Evolutionary conservation across 2,113 vertebrate species (phyloP), one percentile per base, ranked within the genome.

Genomic region (Myotis brandtii): DNA sequence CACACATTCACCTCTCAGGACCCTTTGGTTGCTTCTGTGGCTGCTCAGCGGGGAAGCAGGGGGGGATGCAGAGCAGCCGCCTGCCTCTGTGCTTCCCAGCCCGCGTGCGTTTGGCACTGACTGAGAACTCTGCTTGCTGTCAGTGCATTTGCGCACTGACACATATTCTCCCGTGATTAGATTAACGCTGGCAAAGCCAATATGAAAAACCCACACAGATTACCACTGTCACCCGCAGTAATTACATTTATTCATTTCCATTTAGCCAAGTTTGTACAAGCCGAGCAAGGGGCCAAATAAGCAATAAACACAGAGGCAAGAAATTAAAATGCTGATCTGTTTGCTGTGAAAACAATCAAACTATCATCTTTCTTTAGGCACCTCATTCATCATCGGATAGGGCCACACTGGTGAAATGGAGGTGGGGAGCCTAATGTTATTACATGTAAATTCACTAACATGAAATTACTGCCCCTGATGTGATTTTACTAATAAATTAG

Each of bases 161-260:
- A 99, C 98, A 98, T 98, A 99, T 98, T 99, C 98, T 98, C 97
- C 94, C 34, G 97, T 98, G 99, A 99, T 99, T 99, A 99, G 98
- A 99, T 99, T 99, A 99, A 98, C 94, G 97, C 98, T 98, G 97
- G 98, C 98, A 98, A 98, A 98, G 98, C 98, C 98, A 98, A 99
- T 99, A 98, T 98, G 98, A 99, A 99, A 99, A 98, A 99, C 98
- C 98, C 98, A 98, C 98, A 98, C 98, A 99, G 98, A 99, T 99
- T 99, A 99, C 98, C 98, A 98, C 98, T 99, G 98, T 99, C 98
- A 99, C 98, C 98, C 98, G 91, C 98, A 98, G 99, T 99, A 99
- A 99, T 99, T 99, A 99, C 98, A 99, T 99, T 99, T 99, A 99
- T 99, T 99, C 99, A 99, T 99, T 99, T 99, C 99, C 99, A 99